Evolutionary conservation across 2,888 invertebrate genomes (phyloP).

Genomic region (Eilema sororculum): DNA sequence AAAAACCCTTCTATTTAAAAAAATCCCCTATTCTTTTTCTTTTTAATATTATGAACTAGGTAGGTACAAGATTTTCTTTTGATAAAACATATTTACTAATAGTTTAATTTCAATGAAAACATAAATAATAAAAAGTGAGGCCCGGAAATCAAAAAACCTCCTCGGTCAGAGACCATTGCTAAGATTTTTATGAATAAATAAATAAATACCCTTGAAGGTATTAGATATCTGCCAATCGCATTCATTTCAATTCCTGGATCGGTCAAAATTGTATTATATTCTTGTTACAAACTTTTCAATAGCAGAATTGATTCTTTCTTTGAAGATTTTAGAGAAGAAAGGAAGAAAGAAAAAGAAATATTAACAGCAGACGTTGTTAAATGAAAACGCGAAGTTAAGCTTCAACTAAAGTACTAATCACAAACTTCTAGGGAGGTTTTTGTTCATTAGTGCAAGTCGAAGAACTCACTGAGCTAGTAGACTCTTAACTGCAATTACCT

Average conservation of each 20-base stretch:
- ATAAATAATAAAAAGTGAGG: too few species aligned
- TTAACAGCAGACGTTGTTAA: background rate
- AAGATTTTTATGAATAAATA: background rate
- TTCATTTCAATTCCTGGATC: background rate
- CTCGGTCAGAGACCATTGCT: too few species aligned
- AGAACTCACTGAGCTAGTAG: constrained; percentile 29
- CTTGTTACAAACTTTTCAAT: too few species aligned
- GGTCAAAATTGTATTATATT: too few species aligned
- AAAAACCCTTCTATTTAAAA: background rate
- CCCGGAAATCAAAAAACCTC: too few species aligned
- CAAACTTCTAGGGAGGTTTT: constrained; percentile 28
- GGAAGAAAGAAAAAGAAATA: background rate
- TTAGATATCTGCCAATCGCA: too few species aligned
- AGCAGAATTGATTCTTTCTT: background rate
- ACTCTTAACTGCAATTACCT: constrained; percentile 34
- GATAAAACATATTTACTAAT: background rate
- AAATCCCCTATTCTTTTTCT: background rate
- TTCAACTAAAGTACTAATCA: constrained; percentile 20
- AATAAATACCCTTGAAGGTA: too few species aligned
- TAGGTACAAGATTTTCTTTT: background rate
- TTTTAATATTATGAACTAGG: background rate
- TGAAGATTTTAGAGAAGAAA: too few species aligned
- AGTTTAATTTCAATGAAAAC: too few species aligned
- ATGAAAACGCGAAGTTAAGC: constrained; percentile 1
- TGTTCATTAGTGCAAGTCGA: constrained; percentile 43